Percentiles rank a stretch among this genome's conserved stretches.
phyloP scores from a whole-genome alignment of 2,113 vertebrate genomes.

The Plotosus lineatus region DNA sequence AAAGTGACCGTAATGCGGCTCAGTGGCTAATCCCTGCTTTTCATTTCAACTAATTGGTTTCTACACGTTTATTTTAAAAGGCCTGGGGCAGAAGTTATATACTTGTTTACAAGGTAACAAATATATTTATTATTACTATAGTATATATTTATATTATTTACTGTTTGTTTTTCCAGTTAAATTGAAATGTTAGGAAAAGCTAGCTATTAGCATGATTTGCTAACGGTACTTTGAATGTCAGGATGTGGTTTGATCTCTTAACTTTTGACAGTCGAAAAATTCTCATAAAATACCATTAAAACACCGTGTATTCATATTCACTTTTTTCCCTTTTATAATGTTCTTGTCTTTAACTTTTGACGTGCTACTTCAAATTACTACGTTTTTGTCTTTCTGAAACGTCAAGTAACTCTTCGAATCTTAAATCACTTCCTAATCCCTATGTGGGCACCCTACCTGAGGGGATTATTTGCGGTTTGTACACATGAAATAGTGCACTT shows the following conservation, averaged over 20 bases:
- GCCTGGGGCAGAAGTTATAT: not conserved
- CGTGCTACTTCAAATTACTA: no score
- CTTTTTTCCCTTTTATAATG: not conserved
- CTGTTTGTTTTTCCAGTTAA: not conserved
- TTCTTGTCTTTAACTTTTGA: not conserved
- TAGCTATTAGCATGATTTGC: constrained; percentile 31
- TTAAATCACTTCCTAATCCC: not conserved
- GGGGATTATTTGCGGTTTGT: no score
- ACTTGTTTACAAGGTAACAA: constrained; percentile 34
- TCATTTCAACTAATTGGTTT: constrained; percentile 24
- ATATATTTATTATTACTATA: not conserved
- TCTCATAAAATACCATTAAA: not conserved
- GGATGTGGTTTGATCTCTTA: constrained; percentile 2
- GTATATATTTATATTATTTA: not conserved
- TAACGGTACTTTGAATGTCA: not conserved
- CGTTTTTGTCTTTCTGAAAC: not conserved
- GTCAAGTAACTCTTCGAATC: not conserved
- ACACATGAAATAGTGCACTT: not conserved
- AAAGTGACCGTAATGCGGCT: constrained; percentile 50
- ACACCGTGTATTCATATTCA: not conserved
- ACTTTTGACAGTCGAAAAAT: not conserved
- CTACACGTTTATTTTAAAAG: constrained; percentile 8
- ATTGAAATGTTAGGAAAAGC: not conserved
- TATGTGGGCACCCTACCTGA: not conserved
- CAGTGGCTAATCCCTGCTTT: constrained; percentile 30